Evolutionary conservation across 1,140 invertebrate species (phyloP).

Genomic region (Listronotus oregonensis): DNA sequence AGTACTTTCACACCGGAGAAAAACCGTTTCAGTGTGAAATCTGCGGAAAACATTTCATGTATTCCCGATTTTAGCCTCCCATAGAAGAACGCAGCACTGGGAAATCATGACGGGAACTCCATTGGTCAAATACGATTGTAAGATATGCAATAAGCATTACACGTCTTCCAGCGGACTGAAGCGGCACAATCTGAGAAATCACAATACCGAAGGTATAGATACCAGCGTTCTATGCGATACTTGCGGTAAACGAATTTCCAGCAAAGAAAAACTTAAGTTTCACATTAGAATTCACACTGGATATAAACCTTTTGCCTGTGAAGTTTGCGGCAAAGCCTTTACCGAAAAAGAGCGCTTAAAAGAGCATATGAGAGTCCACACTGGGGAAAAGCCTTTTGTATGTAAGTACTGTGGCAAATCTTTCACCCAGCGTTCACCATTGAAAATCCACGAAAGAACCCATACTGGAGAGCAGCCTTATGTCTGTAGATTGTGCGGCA

Average conservation of each 20-base stretch:
- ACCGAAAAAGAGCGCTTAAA: constrained; percentile 65
- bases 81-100: constrained; percentile 52
- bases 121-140: constrained; percentile 50
- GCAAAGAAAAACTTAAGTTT: constrained; percentile 69
- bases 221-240: constrained; percentile 65
- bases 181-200: constrained; percentile 46
- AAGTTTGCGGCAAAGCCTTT: constrained; percentile 63
- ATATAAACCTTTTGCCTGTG: constrained; percentile 67
- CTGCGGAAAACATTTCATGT: constrained; percentile 62
- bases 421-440: constrained; percentile 65
- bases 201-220: constrained; percentile 44
- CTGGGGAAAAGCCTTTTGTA: constrained; percentile 47
- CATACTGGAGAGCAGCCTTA: constrained; percentile 79
- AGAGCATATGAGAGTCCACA: constrained; percentile 63
- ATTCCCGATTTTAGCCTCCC: constrained; percentile 51
- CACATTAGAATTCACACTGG: constrained; percentile 73
- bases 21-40: constrained; percentile 67
- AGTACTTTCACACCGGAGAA: constrained; percentile 61
- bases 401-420: constrained; percentile 61
- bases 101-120: constrained; percentile 52
- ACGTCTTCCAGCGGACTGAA: constrained; percentile 47
- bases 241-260: constrained; percentile 79
- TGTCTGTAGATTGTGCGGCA: constrained; percentile 68
- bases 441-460: constrained; percentile 76
- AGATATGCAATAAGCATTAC: constrained; percentile 50